Conservation (phyloP, 2,888 invertebrate species). For the Pinctada fucata region DNA sequence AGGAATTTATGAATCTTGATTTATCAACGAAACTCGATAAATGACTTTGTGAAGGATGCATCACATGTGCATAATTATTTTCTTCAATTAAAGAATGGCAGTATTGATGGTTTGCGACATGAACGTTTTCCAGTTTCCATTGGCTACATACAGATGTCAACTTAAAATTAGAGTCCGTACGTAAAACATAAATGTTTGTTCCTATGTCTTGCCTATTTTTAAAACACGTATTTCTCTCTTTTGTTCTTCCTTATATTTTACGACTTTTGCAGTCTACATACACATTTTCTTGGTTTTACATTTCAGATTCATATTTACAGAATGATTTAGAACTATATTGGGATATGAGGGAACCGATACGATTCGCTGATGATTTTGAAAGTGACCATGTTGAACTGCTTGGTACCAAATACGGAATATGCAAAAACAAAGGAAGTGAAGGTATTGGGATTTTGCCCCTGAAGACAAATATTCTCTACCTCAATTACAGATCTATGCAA, state of each 20-base stretch:
- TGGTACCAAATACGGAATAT: neutral
- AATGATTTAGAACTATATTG: neutral
- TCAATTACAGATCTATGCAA: no score
- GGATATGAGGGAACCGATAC: neutral
- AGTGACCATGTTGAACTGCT: neutral
- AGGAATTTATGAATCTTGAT: no score
- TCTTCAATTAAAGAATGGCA: neutral
- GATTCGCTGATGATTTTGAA: neutral
- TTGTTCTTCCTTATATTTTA: no score
- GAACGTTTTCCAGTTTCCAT: conserved; percentile 6
- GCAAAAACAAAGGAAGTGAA: neutral
- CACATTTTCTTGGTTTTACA: no score
- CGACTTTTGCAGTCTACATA: no score
- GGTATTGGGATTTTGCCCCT: neutral
- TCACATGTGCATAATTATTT: neutral
- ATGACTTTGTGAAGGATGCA: no score
- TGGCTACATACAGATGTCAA: conserved; percentile 1
- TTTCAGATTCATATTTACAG: neutral
- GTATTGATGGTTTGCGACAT: neutral
- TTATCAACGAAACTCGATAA: no score
- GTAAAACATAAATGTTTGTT: neutral
- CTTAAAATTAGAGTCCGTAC: conserved; percentile 15
- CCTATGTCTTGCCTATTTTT: no score
- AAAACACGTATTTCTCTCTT: no score
- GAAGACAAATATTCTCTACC: no score